Conservation (phyloP, 2,888 invertebrate species). For the Pimpla rufipes region DNA sequence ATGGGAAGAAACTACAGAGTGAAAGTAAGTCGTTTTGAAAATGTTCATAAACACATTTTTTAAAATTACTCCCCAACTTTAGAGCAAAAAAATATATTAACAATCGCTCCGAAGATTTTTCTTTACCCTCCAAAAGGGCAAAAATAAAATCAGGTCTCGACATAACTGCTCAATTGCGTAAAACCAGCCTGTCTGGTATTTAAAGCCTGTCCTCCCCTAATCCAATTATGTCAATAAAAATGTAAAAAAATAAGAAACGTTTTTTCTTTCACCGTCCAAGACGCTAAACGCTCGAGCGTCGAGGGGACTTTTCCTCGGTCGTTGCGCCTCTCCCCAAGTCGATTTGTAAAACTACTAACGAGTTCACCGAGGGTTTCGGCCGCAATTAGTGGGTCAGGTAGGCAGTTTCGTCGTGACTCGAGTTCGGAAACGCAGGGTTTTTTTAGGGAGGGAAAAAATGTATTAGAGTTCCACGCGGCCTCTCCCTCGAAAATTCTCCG, state of each 20-base stretch:
- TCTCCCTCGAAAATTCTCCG: constrained; percentile 54
- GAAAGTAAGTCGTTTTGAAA: too few species aligned
- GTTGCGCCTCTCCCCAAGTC: background rate
- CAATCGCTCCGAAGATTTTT: too few species aligned
- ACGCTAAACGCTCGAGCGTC: background rate
- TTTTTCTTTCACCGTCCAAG: background rate
- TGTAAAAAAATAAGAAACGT: background rate
- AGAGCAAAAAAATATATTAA: background rate
- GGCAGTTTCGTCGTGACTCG: constrained; percentile 54
- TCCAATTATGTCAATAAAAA: constrained; percentile 1
- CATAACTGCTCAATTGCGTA: too few species aligned
- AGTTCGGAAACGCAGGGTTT: constrained; percentile 44
- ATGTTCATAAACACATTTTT: too few species aligned
- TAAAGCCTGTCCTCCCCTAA: background rate
- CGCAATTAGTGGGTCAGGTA: constrained; percentile 61
- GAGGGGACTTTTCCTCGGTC: background rate
- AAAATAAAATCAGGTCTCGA: too few species aligned
- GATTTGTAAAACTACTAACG: constrained; percentile 58
- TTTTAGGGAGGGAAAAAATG: constrained; percentile 38
- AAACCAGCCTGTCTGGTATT: too few species aligned
- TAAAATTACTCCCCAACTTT: background rate
- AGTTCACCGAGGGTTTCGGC: constrained; percentile 28
- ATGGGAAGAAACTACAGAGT: too few species aligned
- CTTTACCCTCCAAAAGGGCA: too few species aligned
- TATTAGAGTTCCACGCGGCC: constrained; percentile 10